These are phyloP conservation scores for Phymanthus crucifer DNA, from an alignment of 92 coral and sea anemone genomes.

Conservation along the genomic window DNA sequence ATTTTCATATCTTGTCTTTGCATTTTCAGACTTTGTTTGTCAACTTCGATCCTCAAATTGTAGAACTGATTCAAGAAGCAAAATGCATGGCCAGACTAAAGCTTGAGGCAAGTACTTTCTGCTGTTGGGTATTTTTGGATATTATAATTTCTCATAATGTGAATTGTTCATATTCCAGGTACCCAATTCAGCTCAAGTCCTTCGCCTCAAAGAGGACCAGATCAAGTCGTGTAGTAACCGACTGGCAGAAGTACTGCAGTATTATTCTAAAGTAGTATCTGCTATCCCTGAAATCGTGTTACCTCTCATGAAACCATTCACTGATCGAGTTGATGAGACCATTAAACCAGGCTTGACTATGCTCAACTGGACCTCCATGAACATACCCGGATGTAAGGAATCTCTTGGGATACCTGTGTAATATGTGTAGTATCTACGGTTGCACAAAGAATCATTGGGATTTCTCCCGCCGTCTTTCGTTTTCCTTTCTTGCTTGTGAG, in stretches of 20 bases:
- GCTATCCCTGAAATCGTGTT: slow-evolving; percentile 85
- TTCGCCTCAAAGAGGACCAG: slow-evolving; percentile 88
- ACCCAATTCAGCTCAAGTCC: slow-evolving; percentile 88
- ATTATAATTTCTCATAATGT: not conserved
- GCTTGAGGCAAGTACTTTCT: slow-evolving; percentile 72
- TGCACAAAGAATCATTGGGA: no score
- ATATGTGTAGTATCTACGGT: slow-evolving; percentile 1
- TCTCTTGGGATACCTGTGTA: not conserved
- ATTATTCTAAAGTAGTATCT: slow-evolving; percentile 68
- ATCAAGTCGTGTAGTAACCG: slow-evolving; percentile 88
- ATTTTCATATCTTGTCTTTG: not conserved
- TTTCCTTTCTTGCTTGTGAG: no score
- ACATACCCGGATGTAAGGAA: slow-evolving; percentile 80
- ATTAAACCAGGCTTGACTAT: slow-evolving; percentile 96
- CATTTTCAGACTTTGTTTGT: slow-evolving; percentile 80
- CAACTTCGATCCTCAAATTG: slow-evolving; percentile 95
- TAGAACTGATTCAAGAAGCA: slow-evolving; percentile 95
- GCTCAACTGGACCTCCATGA: slow-evolving; percentile 95
- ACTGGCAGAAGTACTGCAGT: slow-evolving; percentile 71
- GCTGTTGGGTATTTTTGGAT: not conserved
- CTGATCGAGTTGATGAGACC: slow-evolving; percentile 88
- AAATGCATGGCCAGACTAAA: slow-evolving; percentile 89
- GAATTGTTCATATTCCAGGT: slow-evolving; percentile 44
- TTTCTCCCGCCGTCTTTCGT: no score
- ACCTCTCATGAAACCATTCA: slow-evolving; percentile 95